phyloP scores from a whole-genome alignment of 2,113 vertebrate species.

The Campylomormyrus numenius region DNA sequence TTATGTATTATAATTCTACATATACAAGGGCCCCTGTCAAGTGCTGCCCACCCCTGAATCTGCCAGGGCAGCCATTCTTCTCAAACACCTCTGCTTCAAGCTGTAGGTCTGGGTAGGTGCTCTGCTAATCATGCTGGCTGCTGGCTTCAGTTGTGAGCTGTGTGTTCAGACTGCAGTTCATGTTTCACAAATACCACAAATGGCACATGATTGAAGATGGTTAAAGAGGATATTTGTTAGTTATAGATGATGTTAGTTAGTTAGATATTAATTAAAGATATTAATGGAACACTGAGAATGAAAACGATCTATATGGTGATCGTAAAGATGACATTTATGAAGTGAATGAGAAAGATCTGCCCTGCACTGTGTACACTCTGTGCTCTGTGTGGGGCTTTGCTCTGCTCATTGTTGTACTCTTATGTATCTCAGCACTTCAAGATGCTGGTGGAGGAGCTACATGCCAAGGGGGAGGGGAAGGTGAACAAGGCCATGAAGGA shows the following conservation, averaged over 20 bases:
- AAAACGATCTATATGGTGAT: background rate
- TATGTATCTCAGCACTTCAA: constrained; percentile 80
- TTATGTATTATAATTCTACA: background rate
- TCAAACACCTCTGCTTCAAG: background rate
- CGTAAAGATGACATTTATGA: background rate
- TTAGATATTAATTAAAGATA: background rate
- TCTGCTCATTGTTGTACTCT: constrained; percentile 6
- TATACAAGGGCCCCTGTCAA: background rate
- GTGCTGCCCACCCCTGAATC: background rate
- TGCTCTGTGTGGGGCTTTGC: background rate
- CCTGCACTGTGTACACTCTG: background rate
- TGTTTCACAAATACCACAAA: background rate
- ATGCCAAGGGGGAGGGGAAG: constrained; percentile 84
- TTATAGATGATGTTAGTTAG: background rate
- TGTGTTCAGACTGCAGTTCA: background rate
- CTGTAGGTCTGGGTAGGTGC: background rate
- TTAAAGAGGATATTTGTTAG: background rate
- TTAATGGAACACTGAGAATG: background rate
- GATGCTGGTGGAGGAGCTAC: constrained; percentile 74
- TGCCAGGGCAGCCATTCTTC: background rate
- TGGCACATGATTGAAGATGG: background rate
- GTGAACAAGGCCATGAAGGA: constrained; percentile 83
- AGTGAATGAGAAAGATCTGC: background rate
- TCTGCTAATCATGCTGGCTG: background rate
- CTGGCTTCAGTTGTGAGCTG: background rate